phyloP scores from a whole-genome alignment of 2,113 vertebrate genomes.

The Nymphicus hollandicus region DNA sequence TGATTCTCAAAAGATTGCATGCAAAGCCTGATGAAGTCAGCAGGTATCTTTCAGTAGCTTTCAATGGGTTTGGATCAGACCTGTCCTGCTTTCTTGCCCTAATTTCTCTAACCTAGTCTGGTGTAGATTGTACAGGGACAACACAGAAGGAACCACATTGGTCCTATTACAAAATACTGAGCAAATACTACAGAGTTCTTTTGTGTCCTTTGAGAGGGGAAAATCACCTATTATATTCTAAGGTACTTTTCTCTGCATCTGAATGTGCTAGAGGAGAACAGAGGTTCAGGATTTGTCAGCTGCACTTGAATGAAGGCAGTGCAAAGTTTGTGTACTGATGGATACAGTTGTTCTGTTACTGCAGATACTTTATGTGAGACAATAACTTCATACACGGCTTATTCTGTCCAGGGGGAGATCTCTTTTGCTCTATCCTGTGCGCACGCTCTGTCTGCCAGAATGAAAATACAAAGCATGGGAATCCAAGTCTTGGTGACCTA shows the following conservation, averaged over 20 bases:
- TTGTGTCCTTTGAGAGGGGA: not conserved
- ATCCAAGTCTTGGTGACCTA: not conserved
- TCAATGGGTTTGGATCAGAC: not conserved
- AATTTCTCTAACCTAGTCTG: not conserved
- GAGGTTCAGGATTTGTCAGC: not conserved
- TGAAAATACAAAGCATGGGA: not conserved
- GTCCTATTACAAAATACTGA: not conserved
- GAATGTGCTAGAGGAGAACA: not conserved
- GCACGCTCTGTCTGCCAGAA: not conserved
- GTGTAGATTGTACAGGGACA: not conserved
- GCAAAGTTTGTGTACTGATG: not conserved
- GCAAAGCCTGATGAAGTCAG: not conserved
- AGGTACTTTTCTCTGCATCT: not conserved
- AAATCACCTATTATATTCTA: not conserved
- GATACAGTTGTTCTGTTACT: not conserved
- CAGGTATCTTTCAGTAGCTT: not conserved
- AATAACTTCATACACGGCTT: fast-evolving
- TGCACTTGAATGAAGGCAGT: fast-evolving
- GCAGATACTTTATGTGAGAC: not conserved
- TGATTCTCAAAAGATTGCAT: not conserved
- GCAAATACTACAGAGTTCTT: not conserved
- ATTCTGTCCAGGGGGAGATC: not conserved
- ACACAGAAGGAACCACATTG: fast-evolving
- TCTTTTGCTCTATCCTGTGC: not conserved
- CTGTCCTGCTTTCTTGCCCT: not conserved